Conservation (phyloP, 1,140 invertebrate genomes). For the Drosophila pruinosa region DNA sequence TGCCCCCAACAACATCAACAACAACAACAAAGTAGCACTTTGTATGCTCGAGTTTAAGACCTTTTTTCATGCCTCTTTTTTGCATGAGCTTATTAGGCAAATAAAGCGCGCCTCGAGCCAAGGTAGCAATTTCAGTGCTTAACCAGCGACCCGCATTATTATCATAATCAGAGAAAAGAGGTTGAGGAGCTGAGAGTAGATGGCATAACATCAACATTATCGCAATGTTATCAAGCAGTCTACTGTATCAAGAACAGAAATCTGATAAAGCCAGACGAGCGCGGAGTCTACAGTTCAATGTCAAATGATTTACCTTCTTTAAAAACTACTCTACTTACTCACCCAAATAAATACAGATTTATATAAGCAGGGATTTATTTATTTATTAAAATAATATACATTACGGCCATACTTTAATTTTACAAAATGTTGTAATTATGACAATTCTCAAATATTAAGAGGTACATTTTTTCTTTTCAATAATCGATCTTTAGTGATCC, state of each 20-base stretch:
- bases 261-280: background rate
- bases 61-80: slow-evolving; percentile 7
- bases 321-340: too few species aligned
- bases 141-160: slow-evolving; percentile 67
- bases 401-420: too few species aligned
- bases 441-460: too few species aligned
- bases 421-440: too few species aligned
- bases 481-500: background rate
- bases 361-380: too few species aligned
- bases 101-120: slow-evolving; percentile 29
- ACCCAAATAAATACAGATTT: too few species aligned
- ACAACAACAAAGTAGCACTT: slow-evolving; percentile 44
- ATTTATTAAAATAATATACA: too few species aligned
- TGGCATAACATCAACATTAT: slow-evolving; percentile 59
- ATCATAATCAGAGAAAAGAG: slow-evolving; percentile 56
- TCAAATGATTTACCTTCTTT: too few species aligned
- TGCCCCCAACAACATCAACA: slow-evolving; percentile 45
- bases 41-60: slow-evolving; percentile 67
- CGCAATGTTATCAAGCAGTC: slow-evolving; percentile 47
- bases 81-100: slow-evolving; percentile 59
- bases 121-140: slow-evolving; percentile 66
- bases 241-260: slow-evolving; percentile 3
- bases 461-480: too few species aligned
- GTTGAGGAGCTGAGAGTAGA: slow-evolving; percentile 2
- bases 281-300: too few species aligned